phyloP scores from a whole-genome alignment of 2,113 vertebrate genomes.

The Pogona vitticeps region DNA sequence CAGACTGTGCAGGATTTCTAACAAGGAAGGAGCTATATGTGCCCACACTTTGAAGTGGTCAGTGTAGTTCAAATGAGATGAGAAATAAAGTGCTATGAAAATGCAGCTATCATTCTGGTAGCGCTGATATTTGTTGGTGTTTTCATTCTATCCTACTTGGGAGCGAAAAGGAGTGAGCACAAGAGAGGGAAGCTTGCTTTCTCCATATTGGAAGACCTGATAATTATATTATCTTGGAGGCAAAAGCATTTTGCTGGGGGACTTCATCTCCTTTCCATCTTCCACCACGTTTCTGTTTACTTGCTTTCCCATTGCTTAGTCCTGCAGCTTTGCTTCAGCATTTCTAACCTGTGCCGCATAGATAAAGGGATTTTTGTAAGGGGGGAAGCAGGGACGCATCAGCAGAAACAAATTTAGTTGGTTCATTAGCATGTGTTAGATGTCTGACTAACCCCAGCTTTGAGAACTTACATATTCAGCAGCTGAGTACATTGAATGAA shows the following conservation, averaged over 20 bases:
- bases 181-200: slow-evolving; percentile 29
- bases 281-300: slow-evolving; percentile 43
- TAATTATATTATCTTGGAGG: slow-evolving; percentile 83
- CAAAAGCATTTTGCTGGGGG: slow-evolving; percentile 67
- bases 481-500: slow-evolving; percentile 61
- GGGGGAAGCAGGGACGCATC: slow-evolving; percentile 8
- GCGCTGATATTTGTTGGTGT: slow-evolving; percentile 52
- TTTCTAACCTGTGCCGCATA: slow-evolving; percentile 54
- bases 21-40: background rate
- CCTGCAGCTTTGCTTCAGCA: slow-evolving; percentile 39
- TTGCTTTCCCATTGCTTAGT: slow-evolving; percentile 42
- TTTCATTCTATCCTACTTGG: slow-evolving; percentile 60
- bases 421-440: slow-evolving; percentile 59
- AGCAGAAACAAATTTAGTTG: slow-evolving; percentile 38
- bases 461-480: slow-evolving; percentile 53
- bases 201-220: slow-evolving; percentile 76
- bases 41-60: background rate
- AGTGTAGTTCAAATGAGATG: slow-evolving; percentile 25
- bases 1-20: background rate
- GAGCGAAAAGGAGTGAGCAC: background rate
- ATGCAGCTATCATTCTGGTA: slow-evolving; percentile 28
- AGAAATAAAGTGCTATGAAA: slow-evolving; percentile 10
- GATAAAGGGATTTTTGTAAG: slow-evolving; percentile 45
- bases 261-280: slow-evolving; percentile 46
- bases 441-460: slow-evolving; percentile 58